phyloP scores from a whole-genome alignment of 2,113 vertebrate species.

The Motacilla alba region DNA sequence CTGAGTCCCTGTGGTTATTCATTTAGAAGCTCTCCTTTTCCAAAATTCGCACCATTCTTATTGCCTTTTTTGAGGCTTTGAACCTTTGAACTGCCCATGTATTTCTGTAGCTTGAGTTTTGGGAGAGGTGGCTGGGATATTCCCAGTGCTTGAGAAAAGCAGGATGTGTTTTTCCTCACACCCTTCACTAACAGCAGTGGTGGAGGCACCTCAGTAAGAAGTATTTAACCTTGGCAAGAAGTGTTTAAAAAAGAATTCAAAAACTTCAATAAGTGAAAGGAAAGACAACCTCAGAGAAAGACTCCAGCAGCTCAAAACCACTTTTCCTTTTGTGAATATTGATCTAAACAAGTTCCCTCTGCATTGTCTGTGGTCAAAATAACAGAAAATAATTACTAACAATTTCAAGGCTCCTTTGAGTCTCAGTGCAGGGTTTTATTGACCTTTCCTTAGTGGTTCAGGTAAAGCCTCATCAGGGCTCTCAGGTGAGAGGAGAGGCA shows the following conservation, averaged over 20 bases:
- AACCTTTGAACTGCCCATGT: not conserved
- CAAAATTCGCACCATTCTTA: not conserved
- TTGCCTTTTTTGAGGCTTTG: not conserved
- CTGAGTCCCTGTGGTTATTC: not conserved
- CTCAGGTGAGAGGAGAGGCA: not conserved
- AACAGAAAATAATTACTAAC: not conserved
- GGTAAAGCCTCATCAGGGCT: not conserved
- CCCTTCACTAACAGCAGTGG: not conserved
- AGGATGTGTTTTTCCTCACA: not conserved
- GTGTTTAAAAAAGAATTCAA: not conserved
- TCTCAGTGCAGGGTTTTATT: not conserved
- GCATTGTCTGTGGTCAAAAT: not conserved
- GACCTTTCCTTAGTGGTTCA: not conserved
- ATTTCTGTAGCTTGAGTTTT: not conserved
- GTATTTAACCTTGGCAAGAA: not conserved
- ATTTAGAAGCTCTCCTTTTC: not conserved
- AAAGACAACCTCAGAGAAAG: not conserved
- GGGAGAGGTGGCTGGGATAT: not conserved
- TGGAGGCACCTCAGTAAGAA: not conserved
- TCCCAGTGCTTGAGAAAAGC: not conserved
- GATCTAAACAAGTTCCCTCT: not conserved
- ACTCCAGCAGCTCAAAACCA: not conserved
- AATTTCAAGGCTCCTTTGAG: not conserved
- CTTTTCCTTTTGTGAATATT: not conserved
- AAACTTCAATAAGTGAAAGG: not conserved